Conservation (phyloP, 2,888 invertebrate species). For the Eupeodes luniger region DNA sequence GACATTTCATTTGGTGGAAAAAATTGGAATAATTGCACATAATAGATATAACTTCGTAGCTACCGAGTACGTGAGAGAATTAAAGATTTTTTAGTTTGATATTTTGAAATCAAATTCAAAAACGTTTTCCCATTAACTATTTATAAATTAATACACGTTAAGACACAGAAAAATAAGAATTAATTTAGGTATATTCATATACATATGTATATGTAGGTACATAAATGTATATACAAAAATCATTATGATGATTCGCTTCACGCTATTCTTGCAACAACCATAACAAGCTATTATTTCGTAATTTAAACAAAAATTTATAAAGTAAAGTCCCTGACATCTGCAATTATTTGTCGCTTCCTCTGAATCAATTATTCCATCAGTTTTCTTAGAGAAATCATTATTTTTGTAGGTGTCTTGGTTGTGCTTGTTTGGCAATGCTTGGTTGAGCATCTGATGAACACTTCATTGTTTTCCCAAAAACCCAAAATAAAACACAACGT, state of each 20-base stretch:
- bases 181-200: too few species aligned
- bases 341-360: constrained; percentile 72
- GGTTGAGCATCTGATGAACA: constrained; percentile 70
- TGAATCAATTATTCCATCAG: constrained; percentile 64
- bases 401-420: constrained; percentile 62
- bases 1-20: too few species aligned
- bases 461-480: constrained; percentile 61
- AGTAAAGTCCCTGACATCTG: constrained; percentile 48
- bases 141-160: too few species aligned
- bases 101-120: too few species aligned
- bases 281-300: constrained; percentile 39
- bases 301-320: constrained; percentile 40
- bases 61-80: too few species aligned
- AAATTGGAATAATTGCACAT: too few species aligned
- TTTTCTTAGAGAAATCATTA: constrained; percentile 43
- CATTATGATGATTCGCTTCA: constrained; percentile 49
- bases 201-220: too few species aligned
- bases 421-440: constrained; percentile 61
- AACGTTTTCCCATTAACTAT: too few species aligned
- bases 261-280: constrained; percentile 33
- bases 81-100: too few species aligned
- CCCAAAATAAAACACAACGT: constrained; percentile 24
- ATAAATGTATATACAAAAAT: too few species aligned
- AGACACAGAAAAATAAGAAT: too few species aligned
- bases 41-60: too few species aligned